Evolutionary conservation across 2,797 vertebrate genomes (phyloP).

Genomic region (Falco biarmicus): DNA sequence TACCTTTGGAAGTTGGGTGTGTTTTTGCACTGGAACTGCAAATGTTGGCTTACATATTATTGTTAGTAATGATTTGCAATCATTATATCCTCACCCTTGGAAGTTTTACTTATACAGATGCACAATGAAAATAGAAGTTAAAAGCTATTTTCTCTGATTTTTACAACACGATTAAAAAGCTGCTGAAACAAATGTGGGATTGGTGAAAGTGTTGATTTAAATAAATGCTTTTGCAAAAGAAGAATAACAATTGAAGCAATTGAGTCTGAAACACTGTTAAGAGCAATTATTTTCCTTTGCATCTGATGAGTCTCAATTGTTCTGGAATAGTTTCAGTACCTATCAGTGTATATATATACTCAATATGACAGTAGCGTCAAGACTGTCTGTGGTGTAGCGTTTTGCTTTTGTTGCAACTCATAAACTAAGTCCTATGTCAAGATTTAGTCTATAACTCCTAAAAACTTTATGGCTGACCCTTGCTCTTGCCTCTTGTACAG

Average conservation of each 20-base stretch:
- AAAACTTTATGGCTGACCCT: background rate
- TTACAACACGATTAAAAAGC: background rate
- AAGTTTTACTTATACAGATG: background rate
- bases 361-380: background rate
- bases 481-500: background rate
- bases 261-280: background rate
- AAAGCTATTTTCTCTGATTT: background rate
- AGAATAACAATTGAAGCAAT: background rate
- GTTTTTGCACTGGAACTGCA: background rate
- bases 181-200: background rate
- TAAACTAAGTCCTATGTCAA: background rate
- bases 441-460: background rate
- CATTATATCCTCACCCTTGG: rapidly evolving
- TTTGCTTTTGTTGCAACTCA: background rate
- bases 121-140: background rate
- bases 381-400: background rate
- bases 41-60: background rate
- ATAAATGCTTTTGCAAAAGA: background rate
- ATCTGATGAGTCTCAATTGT: background rate
- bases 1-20: rapidly evolving
- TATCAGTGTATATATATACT: background rate
- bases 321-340: background rate
- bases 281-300: background rate
- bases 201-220: background rate
- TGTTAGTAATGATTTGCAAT: background rate